A percentile compares a stretch with the other conserved stretches of the same genome.
Evolutionary conservation across 1,140 invertebrate genomes (phyloP).

Genomic region (Planococcus citri): DNA sequence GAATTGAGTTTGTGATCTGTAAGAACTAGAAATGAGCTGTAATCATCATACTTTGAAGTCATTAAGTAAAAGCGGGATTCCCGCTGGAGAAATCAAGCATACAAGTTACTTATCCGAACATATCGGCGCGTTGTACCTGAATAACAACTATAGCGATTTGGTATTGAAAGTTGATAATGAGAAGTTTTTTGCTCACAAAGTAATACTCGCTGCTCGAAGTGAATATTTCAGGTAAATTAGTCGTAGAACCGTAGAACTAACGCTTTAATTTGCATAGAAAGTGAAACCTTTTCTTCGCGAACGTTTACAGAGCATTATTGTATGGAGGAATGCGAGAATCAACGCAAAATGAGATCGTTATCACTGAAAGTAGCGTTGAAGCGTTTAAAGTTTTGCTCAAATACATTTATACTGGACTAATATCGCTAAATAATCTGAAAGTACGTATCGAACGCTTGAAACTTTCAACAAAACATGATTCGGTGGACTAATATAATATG

Average conservation of each 20-base stretch:
- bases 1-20: not conserved
- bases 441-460: too few species aligned
- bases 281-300: conserved; percentile 22
- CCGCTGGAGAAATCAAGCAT: conserved; percentile 28
- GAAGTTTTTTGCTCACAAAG: conserved; percentile 73
- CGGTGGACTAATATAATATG: not conserved
- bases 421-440: conserved; percentile 68
- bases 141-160: conserved; percentile 82
- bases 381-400: conserved; percentile 82
- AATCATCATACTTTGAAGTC: conserved; percentile 20
- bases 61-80: conserved; percentile 22
- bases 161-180: conserved; percentile 74
- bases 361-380: conserved; percentile 70
- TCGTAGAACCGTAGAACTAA: not conserved
- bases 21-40: conserved; percentile 24
- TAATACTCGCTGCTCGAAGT: conserved; percentile 82
- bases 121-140: conserved; percentile 68
- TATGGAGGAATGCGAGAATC: conserved; percentile 87
- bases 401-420: conserved; percentile 89
- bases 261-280: not conserved
- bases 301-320: conserved; percentile 51
- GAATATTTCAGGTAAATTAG: conserved; percentile 71
- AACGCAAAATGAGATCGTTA: conserved; percentile 64
- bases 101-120: conserved; percentile 49
- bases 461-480: too few species aligned